Percentiles rank a stretch among this genome's conserved stretches.
These are phyloP conservation scores for Synergus umbraculus DNA, from an alignment of 2,888 invertebrate species.

Conservation along the genomic window DNA sequence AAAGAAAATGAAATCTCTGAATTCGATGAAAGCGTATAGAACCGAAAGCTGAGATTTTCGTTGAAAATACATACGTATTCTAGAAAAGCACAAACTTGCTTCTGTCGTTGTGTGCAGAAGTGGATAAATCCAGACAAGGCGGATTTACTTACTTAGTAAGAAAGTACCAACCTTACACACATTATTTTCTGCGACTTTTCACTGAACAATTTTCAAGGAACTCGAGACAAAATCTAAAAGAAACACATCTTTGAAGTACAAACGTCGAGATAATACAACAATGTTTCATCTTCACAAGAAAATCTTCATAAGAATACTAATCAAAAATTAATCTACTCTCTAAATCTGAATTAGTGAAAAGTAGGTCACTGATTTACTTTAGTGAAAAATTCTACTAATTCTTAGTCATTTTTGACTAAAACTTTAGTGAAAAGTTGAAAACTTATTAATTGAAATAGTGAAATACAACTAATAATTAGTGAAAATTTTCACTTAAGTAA, in stretches of 20 bases:
- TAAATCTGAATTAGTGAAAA: too few species aligned
- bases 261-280: not conserved
- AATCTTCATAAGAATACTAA: not conserved
- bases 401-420: too few species aligned
- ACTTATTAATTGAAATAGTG: too few species aligned
- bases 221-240: conserved; percentile 19
- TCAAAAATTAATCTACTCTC: too few species aligned
- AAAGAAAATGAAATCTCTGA: conserved; percentile 21
- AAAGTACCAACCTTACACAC: conserved; percentile 24
- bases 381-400: too few species aligned
- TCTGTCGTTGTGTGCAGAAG: conserved; percentile 28
- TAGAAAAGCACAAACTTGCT: conserved; percentile 10
- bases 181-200: conserved; percentile 26
- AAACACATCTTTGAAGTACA: not conserved
- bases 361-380: too few species aligned
- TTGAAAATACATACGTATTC: conserved; percentile 39
- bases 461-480: too few species aligned
- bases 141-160: conserved; percentile 35
- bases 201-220: conserved; percentile 16
- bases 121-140: conserved; percentile 37
- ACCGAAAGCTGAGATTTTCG: conserved; percentile 15
- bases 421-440: too few species aligned
- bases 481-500: too few species aligned
- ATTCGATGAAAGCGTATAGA: not conserved
- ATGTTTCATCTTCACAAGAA: not conserved